Conservation (phyloP, 2,113 vertebrate species). For the Neotragus moschatus region DNA sequence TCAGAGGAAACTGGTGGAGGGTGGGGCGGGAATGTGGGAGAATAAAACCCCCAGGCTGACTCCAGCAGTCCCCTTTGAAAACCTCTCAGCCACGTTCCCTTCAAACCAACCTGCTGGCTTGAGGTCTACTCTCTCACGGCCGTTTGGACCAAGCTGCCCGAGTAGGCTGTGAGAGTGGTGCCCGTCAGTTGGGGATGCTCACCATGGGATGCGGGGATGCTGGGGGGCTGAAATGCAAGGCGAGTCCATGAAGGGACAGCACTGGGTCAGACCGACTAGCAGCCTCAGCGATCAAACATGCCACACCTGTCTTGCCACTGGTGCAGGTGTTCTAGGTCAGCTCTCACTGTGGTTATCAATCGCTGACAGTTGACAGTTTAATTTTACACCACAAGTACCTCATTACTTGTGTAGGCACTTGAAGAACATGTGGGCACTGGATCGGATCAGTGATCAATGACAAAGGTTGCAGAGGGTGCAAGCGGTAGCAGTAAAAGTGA, state of each 20-base stretch:
- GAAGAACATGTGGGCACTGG: slow-evolving; percentile 97
- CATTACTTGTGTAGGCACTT: slow-evolving; percentile 96
- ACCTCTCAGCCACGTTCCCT: neutral
- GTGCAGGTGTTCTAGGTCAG: slow-evolving; percentile 94
- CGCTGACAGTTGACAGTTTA: slow-evolving; percentile 99
- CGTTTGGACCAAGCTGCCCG: neutral
- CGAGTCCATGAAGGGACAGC: slow-evolving; percentile 81
- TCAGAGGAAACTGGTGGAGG: neutral
- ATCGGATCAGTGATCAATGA: slow-evolving; percentile 99
- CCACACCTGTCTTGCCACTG: slow-evolving; percentile 91
- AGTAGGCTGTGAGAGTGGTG: neutral
- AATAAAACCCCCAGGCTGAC: neutral
- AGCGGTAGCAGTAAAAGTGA: slow-evolving; percentile 91
- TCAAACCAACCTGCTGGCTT: neutral
- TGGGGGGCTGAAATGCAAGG: slow-evolving; percentile 71
- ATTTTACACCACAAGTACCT: slow-evolving; percentile 99
- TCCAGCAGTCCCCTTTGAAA: slow-evolving; percentile 56
- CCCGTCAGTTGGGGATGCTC: slow-evolving; percentile 17
- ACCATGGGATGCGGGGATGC: neutral
- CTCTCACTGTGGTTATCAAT: slow-evolving; percentile 97
- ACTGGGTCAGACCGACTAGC: slow-evolving; percentile 84
- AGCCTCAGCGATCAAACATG: slow-evolving; percentile 90
- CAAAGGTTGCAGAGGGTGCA: slow-evolving; percentile 93
- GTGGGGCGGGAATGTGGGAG: neutral
- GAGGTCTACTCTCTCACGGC: neutral